Conservation (phyloP, 2,797 vertebrate species). For the Chelonia mydas region DNA sequence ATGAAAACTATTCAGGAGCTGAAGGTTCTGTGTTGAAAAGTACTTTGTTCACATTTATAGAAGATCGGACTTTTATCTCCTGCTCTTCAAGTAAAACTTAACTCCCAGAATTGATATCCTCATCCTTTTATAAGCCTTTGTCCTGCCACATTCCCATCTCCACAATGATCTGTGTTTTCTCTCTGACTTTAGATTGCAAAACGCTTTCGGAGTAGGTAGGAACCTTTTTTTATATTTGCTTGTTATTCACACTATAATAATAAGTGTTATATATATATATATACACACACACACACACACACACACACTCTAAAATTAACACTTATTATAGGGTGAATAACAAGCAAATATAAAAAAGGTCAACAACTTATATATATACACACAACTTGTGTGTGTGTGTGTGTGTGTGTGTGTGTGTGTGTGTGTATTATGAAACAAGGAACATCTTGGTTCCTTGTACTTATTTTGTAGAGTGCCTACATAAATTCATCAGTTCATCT, state of each 20-base stretch:
- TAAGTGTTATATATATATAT: not conserved
- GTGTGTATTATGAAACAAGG: not conserved
- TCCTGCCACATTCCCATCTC: not conserved
- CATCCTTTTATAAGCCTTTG: not conserved
- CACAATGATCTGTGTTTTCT: not conserved
- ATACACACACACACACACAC: no score
- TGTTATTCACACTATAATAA: not conserved
- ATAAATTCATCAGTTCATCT: not conserved
- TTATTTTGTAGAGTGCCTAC: not conserved
- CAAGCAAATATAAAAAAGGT: no score
- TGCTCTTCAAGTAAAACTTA: not conserved
- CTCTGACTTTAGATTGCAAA: not conserved
- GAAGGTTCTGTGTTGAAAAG: not conserved
- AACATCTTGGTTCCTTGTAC: not conserved
- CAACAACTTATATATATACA: not conserved
- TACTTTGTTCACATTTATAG: not conserved
- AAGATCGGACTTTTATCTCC: not conserved
- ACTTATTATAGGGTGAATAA: no score
- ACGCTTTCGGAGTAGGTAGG: not conserved
- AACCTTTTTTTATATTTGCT: not conserved
- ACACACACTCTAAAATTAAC: no score
- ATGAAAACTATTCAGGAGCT: not conserved
- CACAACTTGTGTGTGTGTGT: no score
- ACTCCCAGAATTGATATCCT: not conserved
- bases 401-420: no score